phyloP scores from a whole-genome alignment of 2,113 vertebrate genomes.

The Alethe diademata region DNA sequence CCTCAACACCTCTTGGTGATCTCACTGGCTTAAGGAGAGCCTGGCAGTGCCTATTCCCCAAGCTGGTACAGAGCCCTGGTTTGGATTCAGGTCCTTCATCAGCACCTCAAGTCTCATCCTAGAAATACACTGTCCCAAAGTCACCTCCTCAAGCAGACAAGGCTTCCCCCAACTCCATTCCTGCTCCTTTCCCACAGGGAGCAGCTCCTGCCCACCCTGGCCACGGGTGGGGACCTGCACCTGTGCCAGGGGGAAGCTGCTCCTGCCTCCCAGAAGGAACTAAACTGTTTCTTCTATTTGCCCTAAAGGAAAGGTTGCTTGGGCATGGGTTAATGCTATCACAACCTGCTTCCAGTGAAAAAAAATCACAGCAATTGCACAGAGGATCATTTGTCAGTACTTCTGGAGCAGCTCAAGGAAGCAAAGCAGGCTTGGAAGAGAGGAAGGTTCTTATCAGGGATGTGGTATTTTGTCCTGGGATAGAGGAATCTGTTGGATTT shows the following conservation, averaged over 20 bases:
- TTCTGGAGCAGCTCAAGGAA: not conserved
- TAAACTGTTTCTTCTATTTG: not conserved
- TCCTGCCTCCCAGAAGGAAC: not conserved
- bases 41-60: not conserved
- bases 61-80: not conserved
- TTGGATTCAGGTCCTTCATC: not conserved
- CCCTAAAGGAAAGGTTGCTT: not conserved
- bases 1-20: not conserved
- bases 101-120: fast-evolving
- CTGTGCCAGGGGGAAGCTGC: not conserved
- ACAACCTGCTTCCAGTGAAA: not conserved
- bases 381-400: not conserved
- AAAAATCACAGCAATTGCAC: not conserved
- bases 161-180: not conserved
- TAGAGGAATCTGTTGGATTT: not conserved
- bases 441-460: not conserved
- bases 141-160: not conserved
- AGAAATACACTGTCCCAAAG: not conserved
- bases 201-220: not conserved
- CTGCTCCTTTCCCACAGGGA: not conserved
- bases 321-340: not conserved
- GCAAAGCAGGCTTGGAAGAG: not conserved
- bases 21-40: too few species aligned
- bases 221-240: not conserved
- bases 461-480: not conserved